Conservation (phyloP, 2,113 vertebrate genomes). For the sheep (Ovis aries) region ARS-UI_Ramb_v3.0 NC_056056.1:91221001-91221500, state of each 20-base stretch:
- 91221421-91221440: neutral
- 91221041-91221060: neutral
- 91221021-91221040: neutral
- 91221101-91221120: neutral
- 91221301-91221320: neutral
- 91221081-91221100: neutral
- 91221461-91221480: constrained; percentile 1
- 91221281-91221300: neutral
- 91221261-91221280: neutral
- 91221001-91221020: neutral
- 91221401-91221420: neutral
- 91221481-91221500: neutral
- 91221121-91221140: neutral
- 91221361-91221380: neutral
- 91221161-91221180: neutral
- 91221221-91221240: neutral
- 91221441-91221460: neutral
- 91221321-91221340: neutral
- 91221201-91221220: neutral
- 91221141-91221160: neutral
- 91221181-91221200: neutral
- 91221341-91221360: neutral
- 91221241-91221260: neutral
- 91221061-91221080: neutral
- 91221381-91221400: neutral